These are phyloP conservation scores for Dasysyrphus albostriatus DNA, from an alignment of 2,888 invertebrate species.

Conservation along the genomic window DNA sequence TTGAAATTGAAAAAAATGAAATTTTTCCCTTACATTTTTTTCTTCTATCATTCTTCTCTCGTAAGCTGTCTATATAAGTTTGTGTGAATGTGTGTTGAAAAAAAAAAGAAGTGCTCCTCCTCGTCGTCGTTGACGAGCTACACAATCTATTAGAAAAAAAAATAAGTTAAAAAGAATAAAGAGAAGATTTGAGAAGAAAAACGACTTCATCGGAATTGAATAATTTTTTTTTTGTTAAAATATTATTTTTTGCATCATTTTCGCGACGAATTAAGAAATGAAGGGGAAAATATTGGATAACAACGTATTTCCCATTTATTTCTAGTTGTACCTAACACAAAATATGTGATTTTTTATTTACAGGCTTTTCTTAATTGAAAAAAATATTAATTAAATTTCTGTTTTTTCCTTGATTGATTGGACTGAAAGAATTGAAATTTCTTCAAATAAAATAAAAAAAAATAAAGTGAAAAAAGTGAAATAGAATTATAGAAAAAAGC, in stretches of 20 bases:
- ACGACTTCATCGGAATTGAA: conserved; percentile 61
- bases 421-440: conserved; percentile 64
- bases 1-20: conserved; percentile 76
- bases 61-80: conserved; percentile 66
- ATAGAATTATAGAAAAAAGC: conserved; percentile 65
- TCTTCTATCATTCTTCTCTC: conserved; percentile 52
- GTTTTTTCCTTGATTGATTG: conserved; percentile 65
- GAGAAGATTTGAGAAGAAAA: conserved; percentile 64
- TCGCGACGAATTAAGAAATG: conserved; percentile 54
- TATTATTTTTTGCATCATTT: conserved; percentile 53
- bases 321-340: conserved; percentile 14
- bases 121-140: conserved; percentile 30
- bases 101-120: conserved; percentile 37
- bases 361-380: conserved; percentile 31
- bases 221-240: conserved; percentile 43
- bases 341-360: conserved; percentile 42
- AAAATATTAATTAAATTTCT: conserved; percentile 35
- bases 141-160: conserved; percentile 67
- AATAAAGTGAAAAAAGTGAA: conserved; percentile 57
- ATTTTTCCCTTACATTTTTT: conserved; percentile 76
- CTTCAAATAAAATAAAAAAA: conserved; percentile 46
- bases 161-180: conserved; percentile 65
- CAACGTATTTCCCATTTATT: conserved; percentile 68
- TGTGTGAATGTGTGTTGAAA: conserved; percentile 72
- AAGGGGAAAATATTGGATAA: conserved; percentile 73